These are phyloP conservation scores for Nemopilema nomurai DNA, from an alignment of 30 jellyfish, hydroid and myxozoan species.

Conservation along the genomic window DNA sequence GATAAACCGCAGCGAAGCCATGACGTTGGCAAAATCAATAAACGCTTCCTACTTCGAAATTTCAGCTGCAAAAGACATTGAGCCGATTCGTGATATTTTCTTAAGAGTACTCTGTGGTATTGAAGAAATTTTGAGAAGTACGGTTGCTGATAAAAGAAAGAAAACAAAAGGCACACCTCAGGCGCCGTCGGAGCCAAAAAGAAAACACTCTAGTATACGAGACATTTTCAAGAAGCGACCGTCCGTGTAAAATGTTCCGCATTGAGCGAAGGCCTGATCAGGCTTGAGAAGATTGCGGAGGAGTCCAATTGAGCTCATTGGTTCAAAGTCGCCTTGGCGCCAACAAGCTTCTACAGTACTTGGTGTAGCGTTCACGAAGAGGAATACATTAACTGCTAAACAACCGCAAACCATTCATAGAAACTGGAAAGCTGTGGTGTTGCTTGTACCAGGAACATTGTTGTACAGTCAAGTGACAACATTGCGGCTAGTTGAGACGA, in stretches of 20 bases:
- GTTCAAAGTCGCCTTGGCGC: too few species aligned
- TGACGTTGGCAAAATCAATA: constrained; percentile 52
- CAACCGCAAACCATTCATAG: too few species aligned
- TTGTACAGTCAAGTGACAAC: too few species aligned
- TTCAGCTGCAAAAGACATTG: constrained; percentile 82
- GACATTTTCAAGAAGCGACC: constrained; percentile 72
- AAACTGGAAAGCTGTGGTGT: too few species aligned
- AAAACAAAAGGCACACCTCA: constrained; percentile 29
- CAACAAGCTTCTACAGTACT: too few species aligned
- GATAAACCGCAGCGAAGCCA: constrained; percentile 58
- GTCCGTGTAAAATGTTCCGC: constrained; percentile 33
- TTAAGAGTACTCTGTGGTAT: constrained; percentile 26
- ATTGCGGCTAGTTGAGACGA: too few species aligned
- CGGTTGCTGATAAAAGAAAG: constrained; percentile 33
- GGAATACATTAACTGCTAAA: too few species aligned
- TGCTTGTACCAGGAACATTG: too few species aligned
- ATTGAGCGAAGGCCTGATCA: not conserved
- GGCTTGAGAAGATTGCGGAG: not conserved
- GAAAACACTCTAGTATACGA: constrained; percentile 58
- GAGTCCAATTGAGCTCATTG: not conserved
- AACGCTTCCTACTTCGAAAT: constrained; percentile 62
- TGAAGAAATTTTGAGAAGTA: constrained; percentile 15
- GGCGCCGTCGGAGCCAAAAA: constrained; percentile 29
- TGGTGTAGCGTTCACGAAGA: too few species aligned
- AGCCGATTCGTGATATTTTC: constrained; percentile 49